phyloP scores from a whole-genome alignment of 35 echinoderm and acorn worm genomes.

The Diadema setosum region DNA sequence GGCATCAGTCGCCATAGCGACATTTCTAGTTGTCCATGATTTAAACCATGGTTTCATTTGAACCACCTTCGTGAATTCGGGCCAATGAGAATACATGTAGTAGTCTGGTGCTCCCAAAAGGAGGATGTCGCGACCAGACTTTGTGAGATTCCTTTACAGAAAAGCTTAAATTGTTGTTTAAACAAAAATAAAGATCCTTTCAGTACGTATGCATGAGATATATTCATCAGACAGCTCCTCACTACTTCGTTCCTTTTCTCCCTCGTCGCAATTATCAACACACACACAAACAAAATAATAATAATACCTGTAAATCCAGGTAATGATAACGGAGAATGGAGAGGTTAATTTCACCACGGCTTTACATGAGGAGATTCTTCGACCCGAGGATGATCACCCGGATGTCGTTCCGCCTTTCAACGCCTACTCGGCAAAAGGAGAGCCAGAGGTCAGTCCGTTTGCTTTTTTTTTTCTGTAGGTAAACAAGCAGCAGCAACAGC shows the following conservation, averaged over 20 bases:
- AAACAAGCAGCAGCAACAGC: too few species aligned
- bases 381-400: slow-evolving; percentile 53
- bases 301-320: background rate
- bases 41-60: too few species aligned
- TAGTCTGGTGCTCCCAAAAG: too few species aligned
- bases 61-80: too few species aligned
- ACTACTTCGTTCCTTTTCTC: background rate
- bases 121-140: too few species aligned
- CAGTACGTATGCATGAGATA: background rate
- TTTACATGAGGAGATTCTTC: slow-evolving; percentile 45
- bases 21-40: too few species aligned
- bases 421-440: slow-evolving; percentile 74
- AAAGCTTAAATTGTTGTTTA: too few species aligned
- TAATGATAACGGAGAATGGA: slow-evolving; percentile 49
- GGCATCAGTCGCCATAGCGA: too few species aligned
- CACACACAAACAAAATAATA: too few species aligned
- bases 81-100: too few species aligned
- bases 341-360: slow-evolving; percentile 32
- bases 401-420: slow-evolving; percentile 88
- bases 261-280: background rate
- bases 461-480: background rate
- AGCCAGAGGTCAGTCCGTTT: slow-evolving; percentile 43
- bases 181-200: too few species aligned
- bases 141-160: too few species aligned
- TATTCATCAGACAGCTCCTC: background rate